Evolutionary conservation across 92 coral and sea anemone species (phyloP).

Genomic region (Epizoanthus fatuus): DNA sequence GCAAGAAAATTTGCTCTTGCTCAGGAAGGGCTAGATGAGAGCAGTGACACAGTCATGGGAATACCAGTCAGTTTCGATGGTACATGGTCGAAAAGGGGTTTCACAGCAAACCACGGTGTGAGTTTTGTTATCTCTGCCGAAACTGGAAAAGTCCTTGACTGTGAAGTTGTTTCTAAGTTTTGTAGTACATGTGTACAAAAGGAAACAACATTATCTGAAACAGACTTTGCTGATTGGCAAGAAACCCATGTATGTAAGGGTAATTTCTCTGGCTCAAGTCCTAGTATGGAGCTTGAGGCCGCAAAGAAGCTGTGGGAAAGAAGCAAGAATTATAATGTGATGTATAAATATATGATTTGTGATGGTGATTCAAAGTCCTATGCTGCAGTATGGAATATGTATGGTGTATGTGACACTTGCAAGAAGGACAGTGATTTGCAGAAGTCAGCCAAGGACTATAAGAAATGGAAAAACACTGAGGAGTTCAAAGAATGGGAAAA

Average conservation of each 20-base stretch:
- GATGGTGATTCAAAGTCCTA: slow-evolving; percentile 51
- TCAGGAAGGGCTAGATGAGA: slow-evolving; percentile 32
- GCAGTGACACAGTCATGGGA: slow-evolving; percentile 24
- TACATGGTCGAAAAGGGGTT: slow-evolving; percentile 60
- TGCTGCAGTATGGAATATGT: slow-evolving; percentile 36
- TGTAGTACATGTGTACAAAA: slow-evolving; percentile 48
- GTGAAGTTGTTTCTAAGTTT: slow-evolving; percentile 49
- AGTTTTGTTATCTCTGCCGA: slow-evolving; percentile 62
- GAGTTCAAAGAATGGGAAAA: slow-evolving; percentile 54
- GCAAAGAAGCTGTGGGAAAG: slow-evolving; percentile 42
- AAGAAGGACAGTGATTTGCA: slow-evolving; percentile 25
- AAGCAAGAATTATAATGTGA: slow-evolving; percentile 12
- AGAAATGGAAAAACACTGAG: slow-evolving; percentile 21
- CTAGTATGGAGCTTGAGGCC: slow-evolving; percentile 33
- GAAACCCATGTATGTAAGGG: slow-evolving; percentile 51
- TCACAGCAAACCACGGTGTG: slow-evolving; percentile 62
- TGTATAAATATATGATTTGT: slow-evolving; percentile 44
- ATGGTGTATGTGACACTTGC: slow-evolving; percentile 60
- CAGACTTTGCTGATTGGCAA: slow-evolving; percentile 51
- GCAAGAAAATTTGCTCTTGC: slow-evolving; percentile 49
- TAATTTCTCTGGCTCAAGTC: slow-evolving; percentile 27
- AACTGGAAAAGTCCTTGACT: slow-evolving; percentile 61
- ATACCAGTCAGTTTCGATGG: slow-evolving; percentile 36
- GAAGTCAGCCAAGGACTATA: slow-evolving; percentile 18
- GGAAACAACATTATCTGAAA: slow-evolving; percentile 15